phyloP scores from a whole-genome alignment of 2,113 vertebrate genomes.

The Rhodinocichla rosea region DNA sequence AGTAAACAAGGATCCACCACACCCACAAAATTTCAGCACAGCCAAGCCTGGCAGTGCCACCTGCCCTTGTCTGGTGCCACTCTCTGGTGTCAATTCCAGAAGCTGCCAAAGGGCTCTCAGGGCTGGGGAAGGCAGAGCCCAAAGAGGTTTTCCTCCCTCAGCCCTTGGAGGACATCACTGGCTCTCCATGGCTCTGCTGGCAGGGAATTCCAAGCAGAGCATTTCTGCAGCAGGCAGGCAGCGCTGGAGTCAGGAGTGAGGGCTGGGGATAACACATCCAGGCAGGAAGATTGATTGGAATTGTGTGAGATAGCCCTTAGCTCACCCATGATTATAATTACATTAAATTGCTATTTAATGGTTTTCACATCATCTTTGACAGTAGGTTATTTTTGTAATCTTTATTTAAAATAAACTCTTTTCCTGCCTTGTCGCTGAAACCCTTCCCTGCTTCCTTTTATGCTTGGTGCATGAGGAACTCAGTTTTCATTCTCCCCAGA shows the following conservation, averaged over 20 bases:
- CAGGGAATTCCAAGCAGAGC: neutral
- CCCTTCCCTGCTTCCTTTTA: slow-evolving; percentile 13
- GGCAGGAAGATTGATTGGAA: slow-evolving; percentile 54
- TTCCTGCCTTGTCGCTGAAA: slow-evolving; percentile 16
- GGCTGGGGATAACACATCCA: neutral
- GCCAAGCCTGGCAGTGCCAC: slow-evolving; percentile 3
- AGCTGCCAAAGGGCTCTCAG: neutral
- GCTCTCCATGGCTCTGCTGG: neutral
- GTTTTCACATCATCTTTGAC: slow-evolving; percentile 67
- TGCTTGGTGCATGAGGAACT: slow-evolving; percentile 15
- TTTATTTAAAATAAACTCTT: slow-evolving; percentile 62
- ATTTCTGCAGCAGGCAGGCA: neutral
- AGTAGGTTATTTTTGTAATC: slow-evolving; percentile 62
- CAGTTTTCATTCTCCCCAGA: slow-evolving; percentile 9
- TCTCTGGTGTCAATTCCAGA: neutral
- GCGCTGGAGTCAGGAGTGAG: neutral
- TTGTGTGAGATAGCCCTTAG: slow-evolving; percentile 40
- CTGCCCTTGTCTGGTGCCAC: neutral
- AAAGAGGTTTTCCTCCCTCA: neutral
- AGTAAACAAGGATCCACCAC: neutral
- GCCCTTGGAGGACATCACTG: accelerated
- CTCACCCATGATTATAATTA: slow-evolving; percentile 33
- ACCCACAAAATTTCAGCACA: neutral
- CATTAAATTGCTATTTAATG: slow-evolving; percentile 56
- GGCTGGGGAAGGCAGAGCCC: neutral